Conservation (phyloP, 2,888 invertebrate genomes). For the Liopterus haemorrhoidalis region DNA sequence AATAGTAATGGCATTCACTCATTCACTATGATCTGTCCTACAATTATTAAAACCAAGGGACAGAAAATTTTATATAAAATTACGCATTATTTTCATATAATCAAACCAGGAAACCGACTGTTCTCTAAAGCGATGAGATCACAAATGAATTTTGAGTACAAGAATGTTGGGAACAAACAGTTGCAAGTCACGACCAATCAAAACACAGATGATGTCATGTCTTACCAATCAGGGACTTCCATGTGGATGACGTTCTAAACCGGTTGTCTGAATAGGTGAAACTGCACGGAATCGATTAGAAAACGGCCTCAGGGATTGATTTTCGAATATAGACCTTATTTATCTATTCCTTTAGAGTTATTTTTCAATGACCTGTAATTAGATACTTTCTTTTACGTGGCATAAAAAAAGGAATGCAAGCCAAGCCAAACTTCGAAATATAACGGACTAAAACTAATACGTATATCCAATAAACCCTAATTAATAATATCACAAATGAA, state of each 20-base stretch:
- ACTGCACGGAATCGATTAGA: conserved; percentile 23
- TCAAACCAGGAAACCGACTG: conserved; percentile 43
- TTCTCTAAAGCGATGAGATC: conserved; percentile 48
- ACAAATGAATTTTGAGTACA: conserved; percentile 44
- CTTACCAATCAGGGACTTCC: conserved; percentile 20
- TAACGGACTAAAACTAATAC: no score
- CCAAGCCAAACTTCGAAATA: no score
- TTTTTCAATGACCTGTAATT: not conserved
- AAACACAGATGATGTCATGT: conserved; percentile 10
- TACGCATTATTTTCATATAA: conserved; percentile 41
- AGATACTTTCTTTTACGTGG: not conserved
- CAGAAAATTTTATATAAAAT: conserved; percentile 42
- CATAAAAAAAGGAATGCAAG: conserved; percentile 1
- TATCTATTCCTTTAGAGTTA: not conserved
- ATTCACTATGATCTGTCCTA: conserved; percentile 47
- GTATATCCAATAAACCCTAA: no score
- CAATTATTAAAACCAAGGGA: conserved; percentile 40
- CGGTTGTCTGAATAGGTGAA: conserved; percentile 17
- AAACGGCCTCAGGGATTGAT: no score
- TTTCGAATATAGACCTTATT: no score
- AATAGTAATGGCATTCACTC: conserved; percentile 48
- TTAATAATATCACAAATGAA: no score
- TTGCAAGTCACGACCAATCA: conserved; percentile 15
- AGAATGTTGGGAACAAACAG: conserved; percentile 20
- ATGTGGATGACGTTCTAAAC: conserved; percentile 18